phyloP scores from a whole-genome alignment of 1,140 invertebrate genomes.

The Tetragonula clypearis region DNA sequence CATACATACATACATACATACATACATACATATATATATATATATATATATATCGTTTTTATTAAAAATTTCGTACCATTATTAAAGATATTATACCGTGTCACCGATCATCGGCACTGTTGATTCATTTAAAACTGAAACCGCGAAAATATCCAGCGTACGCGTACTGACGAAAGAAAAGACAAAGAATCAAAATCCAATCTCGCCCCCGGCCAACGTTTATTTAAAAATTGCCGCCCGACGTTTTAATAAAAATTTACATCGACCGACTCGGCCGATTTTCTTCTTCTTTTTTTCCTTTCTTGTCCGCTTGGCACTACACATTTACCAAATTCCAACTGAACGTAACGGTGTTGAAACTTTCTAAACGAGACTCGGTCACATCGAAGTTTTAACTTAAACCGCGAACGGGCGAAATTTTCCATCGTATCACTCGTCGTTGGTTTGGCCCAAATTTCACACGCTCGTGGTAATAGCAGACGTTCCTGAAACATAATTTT shows the following conservation, averaged over 20 bases:
- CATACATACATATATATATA: no score
- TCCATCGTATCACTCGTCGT: no score
- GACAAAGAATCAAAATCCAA: not conserved
- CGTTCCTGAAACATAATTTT: constrained; percentile 20
- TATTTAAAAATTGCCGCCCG: not conserved
- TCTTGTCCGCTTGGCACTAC: no score
- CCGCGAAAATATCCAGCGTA: not conserved
- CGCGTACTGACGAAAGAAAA: not conserved
- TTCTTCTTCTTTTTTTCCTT: not conserved
- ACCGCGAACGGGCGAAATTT: not conserved
- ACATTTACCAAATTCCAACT: not conserved
- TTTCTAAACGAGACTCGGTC: not conserved
- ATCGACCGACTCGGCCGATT: not conserved
- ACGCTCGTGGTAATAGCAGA: not conserved
- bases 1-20: no score
- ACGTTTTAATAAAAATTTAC: not conserved
- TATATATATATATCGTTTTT: not conserved
- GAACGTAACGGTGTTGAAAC: not conserved
- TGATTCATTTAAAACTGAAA: not conserved
- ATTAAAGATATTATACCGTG: not conserved
- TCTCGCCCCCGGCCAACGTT: not conserved
- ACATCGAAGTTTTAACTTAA: not conserved
- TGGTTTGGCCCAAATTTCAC: not conserved
- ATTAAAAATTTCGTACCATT: not conserved
- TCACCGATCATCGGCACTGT: not conserved